These are phyloP conservation scores for Dunckerocampus dactyliophorus DNA, from an alignment of 2,113 vertebrate genomes.

Conservation along the genomic window DNA sequence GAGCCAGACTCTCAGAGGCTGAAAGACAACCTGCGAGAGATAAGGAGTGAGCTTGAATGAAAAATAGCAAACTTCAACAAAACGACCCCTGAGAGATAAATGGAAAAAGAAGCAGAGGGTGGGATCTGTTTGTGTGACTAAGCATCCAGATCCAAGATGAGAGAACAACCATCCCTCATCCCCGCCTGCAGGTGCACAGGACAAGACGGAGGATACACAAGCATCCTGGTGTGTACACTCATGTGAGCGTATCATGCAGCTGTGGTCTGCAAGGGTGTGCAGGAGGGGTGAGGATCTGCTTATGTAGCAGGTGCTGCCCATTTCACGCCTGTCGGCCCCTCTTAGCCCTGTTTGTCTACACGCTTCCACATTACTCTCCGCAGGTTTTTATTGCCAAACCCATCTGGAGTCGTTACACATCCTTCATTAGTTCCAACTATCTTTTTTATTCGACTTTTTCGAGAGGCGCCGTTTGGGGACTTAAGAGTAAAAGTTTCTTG, in stretches of 20 bases:
- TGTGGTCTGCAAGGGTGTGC: slow-evolving; percentile 37
- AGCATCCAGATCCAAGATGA: slow-evolving; percentile 53
- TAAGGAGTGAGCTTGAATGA: slow-evolving; percentile 48
- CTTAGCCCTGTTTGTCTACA: slow-evolving; percentile 63
- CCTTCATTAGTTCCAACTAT: slow-evolving; percentile 14
- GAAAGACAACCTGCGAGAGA: slow-evolving; percentile 63
- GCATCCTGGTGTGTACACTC: slow-evolving; percentile 10
- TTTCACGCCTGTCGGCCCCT: slow-evolving; percentile 69
- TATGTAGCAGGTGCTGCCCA: slow-evolving; percentile 66
- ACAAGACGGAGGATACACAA: slow-evolving; percentile 40
- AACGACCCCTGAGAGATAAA: slow-evolving; percentile 43
- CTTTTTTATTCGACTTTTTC: not conserved
- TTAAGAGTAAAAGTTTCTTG: too few relatives aligned
- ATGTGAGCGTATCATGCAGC: slow-evolving; percentile 48
- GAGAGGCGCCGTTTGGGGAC: not conserved
- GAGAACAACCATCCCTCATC: slow-evolving; percentile 46
- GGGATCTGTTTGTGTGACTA: slow-evolving; percentile 38
- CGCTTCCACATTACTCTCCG: slow-evolving; percentile 49
- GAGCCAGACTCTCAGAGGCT: slow-evolving; percentile 44
- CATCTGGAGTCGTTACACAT: slow-evolving; percentile 43
- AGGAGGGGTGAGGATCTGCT: slow-evolving; percentile 37
- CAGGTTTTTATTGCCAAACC: slow-evolving; percentile 35
- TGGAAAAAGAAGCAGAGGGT: slow-evolving; percentile 24
- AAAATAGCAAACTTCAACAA: slow-evolving; percentile 48
- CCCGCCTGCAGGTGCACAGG: slow-evolving; percentile 42